Evolutionary conservation across 2,113 vertebrate genomes (phyloP), one percentile per base, ranked within the genome.

Genomic region (Pituophis catenifer): DNA sequence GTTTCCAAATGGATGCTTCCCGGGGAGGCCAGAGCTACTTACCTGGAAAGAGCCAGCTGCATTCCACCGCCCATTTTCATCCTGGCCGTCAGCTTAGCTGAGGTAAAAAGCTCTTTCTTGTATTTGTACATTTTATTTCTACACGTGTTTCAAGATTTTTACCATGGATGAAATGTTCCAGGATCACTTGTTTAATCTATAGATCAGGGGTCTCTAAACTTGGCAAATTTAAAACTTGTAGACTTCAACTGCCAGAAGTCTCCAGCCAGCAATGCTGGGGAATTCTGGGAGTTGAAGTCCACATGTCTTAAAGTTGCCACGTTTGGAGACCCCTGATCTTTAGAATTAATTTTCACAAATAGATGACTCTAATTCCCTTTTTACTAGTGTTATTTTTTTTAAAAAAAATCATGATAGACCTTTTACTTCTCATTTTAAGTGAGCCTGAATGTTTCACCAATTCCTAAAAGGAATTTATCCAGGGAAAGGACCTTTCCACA

Each of bases 1-100:
- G 92, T 99, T 89, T 98, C 98, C 58, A 98, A 93, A 87, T 99
- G 98, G 98, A 98, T 99, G 98, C 98, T 99, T 55, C 98, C 99
- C 0, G 97, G 97, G 81, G 91, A 97, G 0, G 17, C 44, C 3
- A 97, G 97, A 26, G 93, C 93, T 90, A 96, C 52, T 0, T 99
- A 99, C 93, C 19, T 99, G 89, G 98, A 98, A 88, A 97, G 98
- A 15, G 97, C 98, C 58, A 99, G 98, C 97, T 99, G 99, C 96
- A 96, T 98, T 52, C 99, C 99, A 0, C 99, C 98, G 0, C 98
- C 99, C 0, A 93, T 99, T 93, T 99, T 99, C 97, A 99, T 99
- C 96, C 98, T 99, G 94, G 96, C 97, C 88, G 92, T 99, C 97
- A 99, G 98, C 91, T 95, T 99, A 48, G 98, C 89, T 0, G 98